Percentiles rank a stretch among this genome's conserved stretches.
Evolutionary conservation across 2,797 vertebrate genomes (phyloP).

Genomic region (Peromyscus eremicus): DNA sequence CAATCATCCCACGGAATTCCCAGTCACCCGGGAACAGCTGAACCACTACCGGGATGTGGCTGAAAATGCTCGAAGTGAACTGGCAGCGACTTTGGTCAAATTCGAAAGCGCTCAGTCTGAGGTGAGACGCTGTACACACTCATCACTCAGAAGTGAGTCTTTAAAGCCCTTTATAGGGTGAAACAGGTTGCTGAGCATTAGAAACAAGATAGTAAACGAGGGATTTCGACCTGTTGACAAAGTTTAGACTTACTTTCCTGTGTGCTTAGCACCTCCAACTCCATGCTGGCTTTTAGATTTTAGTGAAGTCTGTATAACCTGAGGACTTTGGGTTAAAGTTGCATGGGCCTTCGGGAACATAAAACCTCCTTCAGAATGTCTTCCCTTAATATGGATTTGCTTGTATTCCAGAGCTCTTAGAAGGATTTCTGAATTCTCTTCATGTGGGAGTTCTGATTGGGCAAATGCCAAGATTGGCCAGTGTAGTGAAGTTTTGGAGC

Average conservation of each 20-base stretch:
- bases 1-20: slow-evolving; percentile 82
- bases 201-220: background rate
- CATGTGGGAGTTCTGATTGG: background rate
- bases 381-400: background rate
- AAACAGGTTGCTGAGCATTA: background rate
- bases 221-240: background rate
- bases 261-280: background rate
- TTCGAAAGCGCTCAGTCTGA: slow-evolving; percentile 88
- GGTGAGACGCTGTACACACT: slow-evolving; percentile 81
- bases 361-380: background rate
- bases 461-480: background rate
- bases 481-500: background rate
- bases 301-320: background rate
- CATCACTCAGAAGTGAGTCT: background rate
- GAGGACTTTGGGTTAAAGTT: background rate
- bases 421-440: background rate
- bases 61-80: slow-evolving; percentile 89
- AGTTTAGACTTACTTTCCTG: background rate
- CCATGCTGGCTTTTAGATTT: background rate
- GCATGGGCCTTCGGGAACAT: background rate
- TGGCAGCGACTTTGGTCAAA: slow-evolving; percentile 90
- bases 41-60: slow-evolving; percentile 88
- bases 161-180: background rate
- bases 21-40: slow-evolving; percentile 87
- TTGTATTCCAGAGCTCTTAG: background rate